Conservation (phyloP, 2,113 vertebrate species). For the Caracal caracal region DNA sequence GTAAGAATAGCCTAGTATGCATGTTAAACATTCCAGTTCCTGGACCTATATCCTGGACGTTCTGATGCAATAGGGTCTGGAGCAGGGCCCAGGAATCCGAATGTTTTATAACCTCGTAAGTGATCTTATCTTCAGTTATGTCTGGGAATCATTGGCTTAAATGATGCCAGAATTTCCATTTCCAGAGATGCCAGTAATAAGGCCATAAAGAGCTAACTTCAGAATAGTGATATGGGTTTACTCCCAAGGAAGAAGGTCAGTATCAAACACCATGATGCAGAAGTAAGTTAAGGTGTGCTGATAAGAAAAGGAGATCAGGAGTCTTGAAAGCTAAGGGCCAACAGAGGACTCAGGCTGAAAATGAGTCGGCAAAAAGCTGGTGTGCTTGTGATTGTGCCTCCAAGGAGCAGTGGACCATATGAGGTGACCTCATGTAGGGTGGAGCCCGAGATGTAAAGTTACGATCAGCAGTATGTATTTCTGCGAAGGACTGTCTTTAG, state of each 20-base stretch:
- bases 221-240: neutral
- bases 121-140: constrained; percentile 4
- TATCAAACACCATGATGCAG: constrained; percentile 40
- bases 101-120: neutral
- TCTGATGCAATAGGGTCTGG: neutral
- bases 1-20: neutral
- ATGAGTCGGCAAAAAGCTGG: constrained; percentile 2
- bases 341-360: neutral
- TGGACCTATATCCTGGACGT: neutral
- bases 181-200: constrained; percentile 22
- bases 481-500: neutral
- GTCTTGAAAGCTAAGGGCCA: constrained; percentile 28
- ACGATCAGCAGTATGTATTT: neutral
- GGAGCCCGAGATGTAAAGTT: neutral
- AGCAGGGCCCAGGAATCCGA: neutral
- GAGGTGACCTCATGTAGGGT: neutral
- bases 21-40: neutral
- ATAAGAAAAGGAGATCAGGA: constrained; percentile 16
- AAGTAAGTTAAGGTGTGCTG: constrained; percentile 38
- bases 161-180: constrained; percentile 60
- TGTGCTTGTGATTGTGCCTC: neutral
- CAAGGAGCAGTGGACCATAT: neutral
- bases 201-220: constrained; percentile 45
- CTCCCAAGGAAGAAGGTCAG: constrained; percentile 13
- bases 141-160: neutral